These are phyloP conservation scores for Diacarnus erythraeanus DNA, from an alignment of 37 sponge, comb jelly and placozoan species.

Conservation along the genomic window DNA sequence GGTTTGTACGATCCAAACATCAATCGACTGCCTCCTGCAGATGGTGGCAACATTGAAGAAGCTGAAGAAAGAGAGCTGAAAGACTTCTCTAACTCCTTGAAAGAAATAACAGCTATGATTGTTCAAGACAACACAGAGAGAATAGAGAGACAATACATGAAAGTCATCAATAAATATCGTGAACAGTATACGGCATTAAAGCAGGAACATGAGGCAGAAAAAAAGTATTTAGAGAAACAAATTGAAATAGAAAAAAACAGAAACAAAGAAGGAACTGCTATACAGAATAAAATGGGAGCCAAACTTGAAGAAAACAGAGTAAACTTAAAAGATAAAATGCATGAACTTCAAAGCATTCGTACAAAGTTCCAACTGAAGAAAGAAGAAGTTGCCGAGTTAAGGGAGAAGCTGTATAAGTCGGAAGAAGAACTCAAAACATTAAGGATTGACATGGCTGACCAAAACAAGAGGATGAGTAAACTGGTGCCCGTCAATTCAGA, in stretches of 20 bases:
- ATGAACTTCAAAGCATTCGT: neutral
- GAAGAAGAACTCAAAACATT: neutral
- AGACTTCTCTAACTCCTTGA: neutral
- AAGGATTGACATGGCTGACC: neutral
- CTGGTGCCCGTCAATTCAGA: neutral
- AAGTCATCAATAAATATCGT: neutral
- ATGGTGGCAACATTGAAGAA: neutral
- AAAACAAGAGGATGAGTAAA: neutral
- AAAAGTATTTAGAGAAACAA: neutral
- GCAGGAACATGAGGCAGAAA: constrained; percentile 11
- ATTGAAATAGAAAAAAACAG: neutral
- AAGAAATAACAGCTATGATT: neutral
- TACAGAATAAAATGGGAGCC: neutral
- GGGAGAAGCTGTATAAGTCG: neutral
- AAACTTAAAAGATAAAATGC: neutral
- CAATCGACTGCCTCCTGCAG: neutral
- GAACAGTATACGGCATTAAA: neutral
- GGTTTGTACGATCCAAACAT: neutral
- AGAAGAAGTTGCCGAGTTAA: neutral
- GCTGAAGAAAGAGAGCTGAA: neutral
- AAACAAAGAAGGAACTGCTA: neutral
- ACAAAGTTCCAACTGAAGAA: neutral
- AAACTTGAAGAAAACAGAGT: neutral
- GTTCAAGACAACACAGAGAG: neutral
- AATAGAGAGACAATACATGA: neutral